These are phyloP conservation scores for Trichonephila inaurata DNA, from an alignment of 1,140 invertebrate genomes.

Conservation along the genomic window DNA sequence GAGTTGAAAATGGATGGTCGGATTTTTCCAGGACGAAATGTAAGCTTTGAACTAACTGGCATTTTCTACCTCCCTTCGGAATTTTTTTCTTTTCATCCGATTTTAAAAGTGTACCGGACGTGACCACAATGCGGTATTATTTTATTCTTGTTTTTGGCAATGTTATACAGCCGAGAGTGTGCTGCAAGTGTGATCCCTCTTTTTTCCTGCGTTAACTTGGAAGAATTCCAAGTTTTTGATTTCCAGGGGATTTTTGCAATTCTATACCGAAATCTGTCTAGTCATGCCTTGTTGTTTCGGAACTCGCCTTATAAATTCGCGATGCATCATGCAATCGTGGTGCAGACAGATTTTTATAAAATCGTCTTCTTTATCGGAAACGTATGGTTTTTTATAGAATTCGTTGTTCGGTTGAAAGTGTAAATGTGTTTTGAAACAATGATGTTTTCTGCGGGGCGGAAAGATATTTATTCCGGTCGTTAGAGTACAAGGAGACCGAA, in stretches of 20 bases:
- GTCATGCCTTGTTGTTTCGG: not conserved
- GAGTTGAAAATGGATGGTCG: not conserved
- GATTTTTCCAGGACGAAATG: conserved; percentile 19
- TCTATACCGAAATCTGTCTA: conserved; percentile 34
- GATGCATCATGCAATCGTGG: conserved; percentile 22
- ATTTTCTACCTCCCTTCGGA: not conserved
- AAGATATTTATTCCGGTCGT: not conserved
- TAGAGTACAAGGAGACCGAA: not conserved
- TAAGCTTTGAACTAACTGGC: conserved; percentile 46
- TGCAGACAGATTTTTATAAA: conserved; percentile 43
- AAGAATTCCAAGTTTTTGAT: conserved; percentile 45
- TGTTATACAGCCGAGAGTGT: conserved; percentile 21
- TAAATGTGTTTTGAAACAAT: not conserved
- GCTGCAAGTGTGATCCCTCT: not conserved
- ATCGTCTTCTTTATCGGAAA: conserved; percentile 9
- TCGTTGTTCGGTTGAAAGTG: not conserved
- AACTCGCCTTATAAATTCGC: conserved; percentile 38
- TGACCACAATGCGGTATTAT: conserved; percentile 57
- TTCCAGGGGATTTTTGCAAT: conserved; percentile 26
- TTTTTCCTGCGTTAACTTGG: not conserved
- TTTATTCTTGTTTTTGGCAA: conserved; percentile 17
- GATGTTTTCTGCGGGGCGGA: not conserved
- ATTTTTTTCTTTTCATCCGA: conserved; percentile 7
- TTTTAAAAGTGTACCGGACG: conserved; percentile 59
- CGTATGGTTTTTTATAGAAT: not conserved